Conservation (phyloP, 1,140 invertebrate genomes). For the Drosophila pectinifera region DNA sequence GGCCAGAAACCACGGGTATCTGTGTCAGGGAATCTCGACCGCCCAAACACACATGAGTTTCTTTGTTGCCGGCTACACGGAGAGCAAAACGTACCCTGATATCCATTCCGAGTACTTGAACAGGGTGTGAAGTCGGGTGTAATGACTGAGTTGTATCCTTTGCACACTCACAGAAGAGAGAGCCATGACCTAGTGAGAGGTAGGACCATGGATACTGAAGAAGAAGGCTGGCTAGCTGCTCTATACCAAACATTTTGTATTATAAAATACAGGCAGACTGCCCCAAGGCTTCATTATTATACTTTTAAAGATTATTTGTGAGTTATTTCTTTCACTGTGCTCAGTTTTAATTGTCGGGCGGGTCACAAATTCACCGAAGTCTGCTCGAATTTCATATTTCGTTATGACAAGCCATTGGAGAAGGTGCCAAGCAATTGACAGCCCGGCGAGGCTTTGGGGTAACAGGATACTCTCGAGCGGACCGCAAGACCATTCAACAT, state of each 20-base stretch:
- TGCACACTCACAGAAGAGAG: neutral
- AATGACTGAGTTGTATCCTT: neutral
- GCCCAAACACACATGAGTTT: slow-evolving; percentile 74
- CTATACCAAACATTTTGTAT: too few species aligned
- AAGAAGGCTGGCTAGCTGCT: neutral
- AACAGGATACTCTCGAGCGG: slow-evolving; percentile 45
- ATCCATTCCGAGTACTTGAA: neutral
- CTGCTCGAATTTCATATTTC: slow-evolving; percentile 77
- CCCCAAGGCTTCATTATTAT: too few species aligned
- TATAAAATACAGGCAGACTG: too few species aligned
- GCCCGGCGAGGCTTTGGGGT: slow-evolving; percentile 30
- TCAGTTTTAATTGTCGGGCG: slow-evolving; percentile 38
- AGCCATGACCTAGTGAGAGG: slow-evolving; percentile 2
- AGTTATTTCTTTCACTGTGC: neutral
- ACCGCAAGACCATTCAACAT: slow-evolving; percentile 26
- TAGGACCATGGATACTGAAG: neutral
- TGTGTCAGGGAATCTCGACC: slow-evolving; percentile 79
- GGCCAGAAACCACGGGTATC: slow-evolving; percentile 56
- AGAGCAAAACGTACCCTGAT: slow-evolving; percentile 1
- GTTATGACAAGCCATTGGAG: slow-evolving; percentile 55
- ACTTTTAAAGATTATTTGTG: too few species aligned
- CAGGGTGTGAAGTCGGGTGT: slow-evolving; percentile 1
- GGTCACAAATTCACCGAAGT: slow-evolving; percentile 60
- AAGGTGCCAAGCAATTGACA: slow-evolving; percentile 60
- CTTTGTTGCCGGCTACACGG: slow-evolving; percentile 64